Percentiles rank a stretch among this genome's conserved stretches.
These are phyloP conservation scores for Sinohyriopsis cumingii DNA, from an alignment of 2,888 invertebrate species.

Conservation along the genomic window DNA sequence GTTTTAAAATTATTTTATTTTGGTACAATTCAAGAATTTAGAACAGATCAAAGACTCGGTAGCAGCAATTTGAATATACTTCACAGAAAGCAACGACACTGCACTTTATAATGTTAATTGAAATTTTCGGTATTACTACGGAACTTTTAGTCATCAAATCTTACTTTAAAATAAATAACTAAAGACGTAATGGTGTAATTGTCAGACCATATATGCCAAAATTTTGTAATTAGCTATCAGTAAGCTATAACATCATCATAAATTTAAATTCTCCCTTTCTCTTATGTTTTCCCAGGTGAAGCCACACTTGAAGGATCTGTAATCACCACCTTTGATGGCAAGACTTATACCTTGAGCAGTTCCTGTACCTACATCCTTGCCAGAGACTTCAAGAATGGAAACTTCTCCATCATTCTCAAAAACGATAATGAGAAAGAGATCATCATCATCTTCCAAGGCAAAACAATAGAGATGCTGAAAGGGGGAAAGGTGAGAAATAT, in stretches of 20 bases:
- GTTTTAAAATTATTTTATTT: too few species aligned
- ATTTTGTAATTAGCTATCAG: conserved; percentile 20
- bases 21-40: too few species aligned
- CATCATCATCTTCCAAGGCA: conserved; percentile 33
- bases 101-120: too few species aligned
- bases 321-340: conserved; percentile 89
- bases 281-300: conserved; percentile 77
- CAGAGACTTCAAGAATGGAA: conserved; percentile 84
- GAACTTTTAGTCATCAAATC: too few species aligned
- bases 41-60: too few species aligned
- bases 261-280: not conserved
- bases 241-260: not conserved
- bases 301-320: conserved; percentile 87
- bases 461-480: conserved; percentile 46
- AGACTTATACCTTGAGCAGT: conserved; percentile 82
- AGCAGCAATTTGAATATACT: too few species aligned
- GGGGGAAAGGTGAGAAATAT: conserved; percentile 40
- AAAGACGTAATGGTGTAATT: not conserved
- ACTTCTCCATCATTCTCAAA: conserved; percentile 86
- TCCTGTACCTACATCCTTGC: conserved; percentile 87
- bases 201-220: not conserved
- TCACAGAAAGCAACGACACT: too few species aligned
- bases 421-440: conserved; percentile 72
- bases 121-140: too few species aligned
- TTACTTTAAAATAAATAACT: too few species aligned